phyloP scores from a whole-genome alignment of 2,113 vertebrate species.

The Climacteris rufus region DNA sequence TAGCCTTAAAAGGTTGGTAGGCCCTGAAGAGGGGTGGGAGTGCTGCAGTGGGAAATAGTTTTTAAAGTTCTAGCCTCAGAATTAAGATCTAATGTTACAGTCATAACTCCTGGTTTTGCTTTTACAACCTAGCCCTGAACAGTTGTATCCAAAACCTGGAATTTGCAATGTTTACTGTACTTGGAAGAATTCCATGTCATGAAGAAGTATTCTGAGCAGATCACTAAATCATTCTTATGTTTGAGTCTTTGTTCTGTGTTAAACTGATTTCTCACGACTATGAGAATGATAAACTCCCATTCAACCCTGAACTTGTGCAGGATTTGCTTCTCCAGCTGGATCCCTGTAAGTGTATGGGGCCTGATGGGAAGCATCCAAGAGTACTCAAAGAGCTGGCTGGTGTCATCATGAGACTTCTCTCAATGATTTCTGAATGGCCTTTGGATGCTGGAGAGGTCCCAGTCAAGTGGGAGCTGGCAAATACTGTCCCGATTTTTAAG shows the following conservation, averaged over 20 bases:
- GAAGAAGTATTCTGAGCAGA: not conserved
- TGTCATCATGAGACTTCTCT: not conserved
- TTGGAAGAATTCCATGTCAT: not conserved
- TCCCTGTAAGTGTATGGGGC: not conserved
- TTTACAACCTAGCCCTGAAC: not conserved
- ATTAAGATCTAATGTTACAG: not conserved
- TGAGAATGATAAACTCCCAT: not conserved
- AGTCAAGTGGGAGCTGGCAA: not conserved
- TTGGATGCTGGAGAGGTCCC: not conserved
- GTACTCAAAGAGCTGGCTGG: not conserved
- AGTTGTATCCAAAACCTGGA: not conserved
- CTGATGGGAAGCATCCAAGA: not conserved
- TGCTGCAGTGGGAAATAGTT: not conserved
- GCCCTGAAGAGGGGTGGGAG: not conserved
- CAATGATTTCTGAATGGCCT: not conserved
- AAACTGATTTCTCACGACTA: not conserved
- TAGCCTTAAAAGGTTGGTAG: not conserved
- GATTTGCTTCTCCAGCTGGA: not conserved
- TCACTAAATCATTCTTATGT: not conserved
- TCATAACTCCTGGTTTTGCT: not conserved
- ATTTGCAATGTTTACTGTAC: not conserved
- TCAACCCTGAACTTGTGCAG: not conserved
- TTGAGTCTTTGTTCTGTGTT: not conserved
- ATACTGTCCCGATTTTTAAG: not conserved
- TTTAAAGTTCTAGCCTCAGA: not conserved